Evolutionary conservation across 1,140 invertebrate species (phyloP).

Genomic region (Drosophila nannoptera): DNA sequence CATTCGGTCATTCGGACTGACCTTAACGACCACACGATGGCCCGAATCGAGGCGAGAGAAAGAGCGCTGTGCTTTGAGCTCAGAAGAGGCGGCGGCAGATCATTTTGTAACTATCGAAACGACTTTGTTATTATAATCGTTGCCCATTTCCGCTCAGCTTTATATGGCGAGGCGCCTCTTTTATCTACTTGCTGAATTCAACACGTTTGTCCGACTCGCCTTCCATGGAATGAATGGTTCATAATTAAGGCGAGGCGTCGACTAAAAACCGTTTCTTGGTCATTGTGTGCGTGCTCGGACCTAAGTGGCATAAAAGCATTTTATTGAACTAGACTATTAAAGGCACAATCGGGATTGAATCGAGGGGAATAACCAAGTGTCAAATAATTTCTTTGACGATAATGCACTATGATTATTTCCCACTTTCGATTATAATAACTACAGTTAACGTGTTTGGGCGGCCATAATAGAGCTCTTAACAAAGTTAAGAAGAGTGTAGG

Average conservation of each 20-base stretch:
- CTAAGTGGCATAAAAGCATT: slow-evolving; percentile 4
- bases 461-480: neutral
- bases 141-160: slow-evolving; percentile 65
- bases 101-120: slow-evolving; percentile 50
- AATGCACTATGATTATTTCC: slow-evolving; percentile 20
- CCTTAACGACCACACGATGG: slow-evolving; percentile 70
- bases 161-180: slow-evolving; percentile 54
- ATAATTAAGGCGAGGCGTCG: slow-evolving; percentile 48
- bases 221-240: neutral
- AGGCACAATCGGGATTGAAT: slow-evolving; percentile 59
- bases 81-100: slow-evolving; percentile 42
- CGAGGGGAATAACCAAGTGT: slow-evolving; percentile 57
- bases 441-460: slow-evolving; percentile 10
- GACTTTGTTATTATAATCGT: slow-evolving; percentile 44
- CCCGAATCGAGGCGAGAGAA: slow-evolving; percentile 18
- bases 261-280: slow-evolving; percentile 31
- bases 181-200: slow-evolving; percentile 41
- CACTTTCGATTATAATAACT: slow-evolving; percentile 18
- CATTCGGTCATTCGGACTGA: slow-evolving; percentile 39
- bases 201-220: slow-evolving; percentile 36
- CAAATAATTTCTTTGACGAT: slow-evolving; percentile 60
- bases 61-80: neutral
- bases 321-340: slow-evolving; percentile 42
- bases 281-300: slow-evolving; percentile 23
- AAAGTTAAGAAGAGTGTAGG: neutral